These are phyloP conservation scores for Saccostrea glomerata DNA, from an alignment of 1,140 invertebrate species.

Conservation along the genomic window DNA sequence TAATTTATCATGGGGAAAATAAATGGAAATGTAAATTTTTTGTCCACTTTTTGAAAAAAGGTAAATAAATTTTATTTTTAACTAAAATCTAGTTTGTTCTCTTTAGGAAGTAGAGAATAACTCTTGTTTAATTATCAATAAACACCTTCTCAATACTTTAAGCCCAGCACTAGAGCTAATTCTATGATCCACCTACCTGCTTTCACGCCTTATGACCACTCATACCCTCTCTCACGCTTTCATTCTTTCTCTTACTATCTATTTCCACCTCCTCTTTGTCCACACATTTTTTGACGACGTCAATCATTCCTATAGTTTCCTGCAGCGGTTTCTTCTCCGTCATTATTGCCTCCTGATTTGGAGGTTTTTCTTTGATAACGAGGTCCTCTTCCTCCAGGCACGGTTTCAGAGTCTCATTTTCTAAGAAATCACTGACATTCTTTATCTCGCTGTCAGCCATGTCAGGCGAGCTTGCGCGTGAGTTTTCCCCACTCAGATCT, in stretches of 20 bases:
- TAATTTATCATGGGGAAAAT: too few species aligned
- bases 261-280: constrained; percentile 50
- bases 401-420: constrained; percentile 60
- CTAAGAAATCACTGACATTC: constrained; percentile 48
- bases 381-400: constrained; percentile 53
- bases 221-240: background rate
- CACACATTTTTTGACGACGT: constrained; percentile 77
- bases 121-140: too few species aligned
- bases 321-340: constrained; percentile 70
- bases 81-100: too few species aligned
- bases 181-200: too few species aligned
- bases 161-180: too few species aligned
- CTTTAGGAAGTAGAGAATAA: too few species aligned
- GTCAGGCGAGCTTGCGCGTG: background rate
- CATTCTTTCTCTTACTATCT: background rate
- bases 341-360: background rate
- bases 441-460: background rate
- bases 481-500: background rate
- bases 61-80: too few species aligned
- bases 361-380: background rate
- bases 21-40: background rate
- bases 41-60: too few species aligned
- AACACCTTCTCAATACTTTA: too few species aligned
- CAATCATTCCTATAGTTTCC: constrained; percentile 76
- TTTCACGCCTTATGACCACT: background rate